Evolutionary conservation across 2,797 vertebrate species (phyloP).

Genomic region (Thamnophis elegans): DNA sequence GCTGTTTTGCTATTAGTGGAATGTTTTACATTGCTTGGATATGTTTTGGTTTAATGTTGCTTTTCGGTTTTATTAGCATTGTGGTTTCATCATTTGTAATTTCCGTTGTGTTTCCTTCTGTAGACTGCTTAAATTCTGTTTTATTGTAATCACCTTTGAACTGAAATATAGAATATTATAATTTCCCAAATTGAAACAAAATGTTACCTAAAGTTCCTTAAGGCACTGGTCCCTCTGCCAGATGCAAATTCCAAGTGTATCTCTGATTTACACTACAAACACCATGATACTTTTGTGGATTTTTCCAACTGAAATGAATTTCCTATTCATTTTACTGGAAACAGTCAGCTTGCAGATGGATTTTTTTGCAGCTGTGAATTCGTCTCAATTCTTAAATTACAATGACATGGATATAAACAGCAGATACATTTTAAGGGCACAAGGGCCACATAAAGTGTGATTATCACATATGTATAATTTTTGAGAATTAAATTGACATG

Average conservation of each 20-base stretch:
- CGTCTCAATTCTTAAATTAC: neutral
- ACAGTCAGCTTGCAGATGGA: neutral
- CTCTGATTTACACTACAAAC: neutral
- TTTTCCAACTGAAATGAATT: neutral
- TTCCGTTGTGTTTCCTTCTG: neutral
- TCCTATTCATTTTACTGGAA: neutral
- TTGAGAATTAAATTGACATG: neutral
- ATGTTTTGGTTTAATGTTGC: neutral
- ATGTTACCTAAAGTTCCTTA: neutral
- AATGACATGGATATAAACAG: neutral
- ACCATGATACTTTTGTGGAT: neutral
- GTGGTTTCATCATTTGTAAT: neutral
- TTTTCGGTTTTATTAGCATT: neutral
- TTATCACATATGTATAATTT: neutral
- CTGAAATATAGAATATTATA: neutral
- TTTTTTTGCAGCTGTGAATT: neutral
- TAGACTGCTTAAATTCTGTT: neutral
- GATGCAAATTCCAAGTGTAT: neutral
- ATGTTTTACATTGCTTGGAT: neutral
- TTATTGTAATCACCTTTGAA: neutral
- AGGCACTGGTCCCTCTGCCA: conserved; percentile 4
- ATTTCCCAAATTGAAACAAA: neutral
- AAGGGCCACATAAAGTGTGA: neutral
- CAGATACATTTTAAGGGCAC: neutral
- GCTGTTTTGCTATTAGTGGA: neutral